Evolutionary conservation across 1,140 invertebrate genomes (phyloP), one percentile per base, ranked within the genome.

Genomic region (Temnothorax curvispinosus): DNA sequence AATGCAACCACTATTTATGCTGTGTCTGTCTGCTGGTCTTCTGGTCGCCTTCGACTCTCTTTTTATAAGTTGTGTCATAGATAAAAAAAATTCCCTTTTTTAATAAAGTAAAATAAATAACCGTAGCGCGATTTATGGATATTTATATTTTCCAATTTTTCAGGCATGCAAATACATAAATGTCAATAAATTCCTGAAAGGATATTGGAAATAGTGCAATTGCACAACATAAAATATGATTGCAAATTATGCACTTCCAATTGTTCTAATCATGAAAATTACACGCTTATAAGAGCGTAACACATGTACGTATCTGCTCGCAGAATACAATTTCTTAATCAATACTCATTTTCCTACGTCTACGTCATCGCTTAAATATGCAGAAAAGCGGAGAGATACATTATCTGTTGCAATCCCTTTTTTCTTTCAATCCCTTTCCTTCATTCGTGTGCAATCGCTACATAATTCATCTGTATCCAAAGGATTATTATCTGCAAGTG

Each of bases 1-100:
- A 84, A 11, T 21, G 80, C 80, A 84, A 84, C 69, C 80, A 15
- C 62, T 62, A 44, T 41, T 81, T n/a, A 32, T 13, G 8, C 38
- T 11, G 7, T 84, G 69, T 60, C 1, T 60, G 38, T 3, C 6
- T 38, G 44, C 6, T 38, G 44, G 44, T 6, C 50, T 78, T 35
- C 0, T 21, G 38, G 2, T 8, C 0, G 15, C 13, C 54, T 54
- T 27, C 2, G 38, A 56, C 0, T 27, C 3, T 65, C n/a, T 4
- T 18, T 7, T 11, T 18, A 21, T 21, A 15, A 11, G 21, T 27
- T 27, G 67, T 13, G 0, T 60, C 4, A 62, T 11, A 32, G 6
- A 11, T 27, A 67, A 21, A 21, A 21, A 21, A 21, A 21, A 8
- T 71, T 62, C 1, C 9, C 13, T 6, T 35, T 41, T 58, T 75